Base-by-base conservation (phyloP, 64 coral and sea anemone genomes). In the Montipora efflorescens region DNA sequence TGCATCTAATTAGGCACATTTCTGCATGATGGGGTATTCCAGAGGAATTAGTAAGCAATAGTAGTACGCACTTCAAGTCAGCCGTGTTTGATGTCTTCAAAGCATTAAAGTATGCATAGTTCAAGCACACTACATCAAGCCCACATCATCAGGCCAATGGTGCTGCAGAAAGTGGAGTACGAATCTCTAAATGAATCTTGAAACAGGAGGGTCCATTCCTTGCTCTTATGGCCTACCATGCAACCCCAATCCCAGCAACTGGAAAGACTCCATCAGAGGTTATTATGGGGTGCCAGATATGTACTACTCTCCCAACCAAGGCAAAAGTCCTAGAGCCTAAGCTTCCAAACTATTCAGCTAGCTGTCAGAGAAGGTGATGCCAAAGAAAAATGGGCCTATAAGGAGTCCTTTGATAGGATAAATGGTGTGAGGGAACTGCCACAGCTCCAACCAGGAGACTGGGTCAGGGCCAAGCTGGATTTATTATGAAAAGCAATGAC, bases 261-360 rank as follows among this genome's bases (percentile, higher is more conserved):
- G 25, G 75, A 22, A 74, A 61, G 75, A 78, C 67, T 8, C 87
- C 71, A 11, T 19, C 45, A 8, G 52, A 90, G 71, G 51, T 90
- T n/a, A 90, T 90, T 15, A 90, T 90, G 87, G 87, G 87, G 28
- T 57, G 87, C 55, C 72, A 78, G 58, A 90, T 90, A 57, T 25
- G 25, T 25, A 25, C 87, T n/a, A 83, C 80, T 22, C 19, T 83
- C 51, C 80, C 80, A 22, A 62, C 80, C 2, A 23, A 62, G 51
- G 22, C 28, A 25, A 55, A 59, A 36, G 61, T 11, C 23, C 23
- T 88, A 45, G 22, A 68, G 62, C 85, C 67, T 25, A 69, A 15
- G 14, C n/a, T 19, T 59, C 66, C 85, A 69, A 2, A 74, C 67
- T 67, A 68, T 74, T 6, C 85, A 25, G 25, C 25, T 25, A 71